Base-by-base conservation (phyloP, 2,888 invertebrate species). In the Neoascia interrupta region DNA sequence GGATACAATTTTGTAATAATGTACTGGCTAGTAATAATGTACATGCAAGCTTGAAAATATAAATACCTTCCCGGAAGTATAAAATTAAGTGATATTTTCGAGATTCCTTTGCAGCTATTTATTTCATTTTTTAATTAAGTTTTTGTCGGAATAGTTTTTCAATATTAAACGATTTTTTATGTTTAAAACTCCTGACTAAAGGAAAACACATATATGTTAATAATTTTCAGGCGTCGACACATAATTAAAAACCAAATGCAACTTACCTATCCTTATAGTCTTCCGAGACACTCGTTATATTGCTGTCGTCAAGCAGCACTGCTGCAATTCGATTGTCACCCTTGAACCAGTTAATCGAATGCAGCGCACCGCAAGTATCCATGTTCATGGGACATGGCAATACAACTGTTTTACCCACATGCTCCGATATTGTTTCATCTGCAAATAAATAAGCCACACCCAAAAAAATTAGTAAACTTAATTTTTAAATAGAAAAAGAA, bases 341-440 rank as follows among this genome's bases (percentile, higher is more conserved):
- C 82, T 93, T 91, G 88, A 94, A 94, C 94, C 94, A 94, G 88
- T 94, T 94, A 85, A 94, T 92, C 85, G 93, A 94, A 89, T 94
- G 94, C 81, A 94, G 90, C 81, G 92, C 92, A 26, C 93, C 94
- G 86, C 94, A 95, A 83, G 92, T 91, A 28, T 91, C 89, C 81
- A 90, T 90, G 87, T 93, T 92, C 81, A 94, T 91, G 56, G 91
- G 90, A 87, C 94, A 94, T 3, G 93, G 92, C 81, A 94, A 89
- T 75, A 90, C 90, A 70, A 93, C 92, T 81, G 91, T 84, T 79
- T 87, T 85, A 76, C 88, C 88, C 83, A 87, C 87, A 83, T 86
- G 86, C 74, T 87, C 85, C 74, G 85, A 86, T 58, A 88, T 85
- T 58, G 83, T 84, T 83, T 85, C 84, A 86, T 87, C 88, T 88